Evolutionary conservation across 2,113 vertebrate species (phyloP), one percentile per base, ranked within the genome.

Genomic region (Labrus mixtus): DNA sequence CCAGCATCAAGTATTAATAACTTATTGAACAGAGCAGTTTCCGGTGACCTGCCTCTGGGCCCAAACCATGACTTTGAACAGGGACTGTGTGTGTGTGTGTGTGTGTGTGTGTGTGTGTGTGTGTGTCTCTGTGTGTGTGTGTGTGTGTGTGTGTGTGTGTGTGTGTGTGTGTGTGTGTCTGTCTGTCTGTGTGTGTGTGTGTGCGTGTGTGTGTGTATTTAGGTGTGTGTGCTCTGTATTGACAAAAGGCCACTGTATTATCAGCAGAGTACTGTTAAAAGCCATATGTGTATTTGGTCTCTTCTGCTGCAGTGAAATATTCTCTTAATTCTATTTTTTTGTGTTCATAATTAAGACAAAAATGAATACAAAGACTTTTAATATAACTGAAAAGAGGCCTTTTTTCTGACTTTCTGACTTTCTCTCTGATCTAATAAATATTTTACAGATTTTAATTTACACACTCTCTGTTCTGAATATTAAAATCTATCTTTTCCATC

Each of bases 1-100:
- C 83, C 82, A 86, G 84, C 89, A 94, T 94, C 91, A 93, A 93
- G 83, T 90, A 93, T 95, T 94, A 93, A 95, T 93, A 92, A 89
- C 75, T 86, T 93, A 94, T 93, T 87, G 92, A 93, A 89, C 85
- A 81, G 82, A 85, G 87, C 53, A 33, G 86, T 82, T 84, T 92
- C 80, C 22, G n/a, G 73, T 91, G 92, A 92, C 89, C 90, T 83
- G 90, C 91, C 92, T 91, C 64, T 68, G 84, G 90, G 87, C 87
- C 84, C 79, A 54, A 39, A 76, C 53, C 57, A 71, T 16, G 64
- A 83, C 81, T 86, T 76, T 76, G 80, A 87, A 78, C 84, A 83
- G 66, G 37, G 55, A 55, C 58, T 63, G 41, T 64, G 36, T 60
- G 45, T 60, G 60, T 60, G 78, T 19, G 19, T 63, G 67, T 43